Evolutionary conservation across 2,888 invertebrate genomes (phyloP).

Genomic region (Drosophila buzzatii): DNA sequence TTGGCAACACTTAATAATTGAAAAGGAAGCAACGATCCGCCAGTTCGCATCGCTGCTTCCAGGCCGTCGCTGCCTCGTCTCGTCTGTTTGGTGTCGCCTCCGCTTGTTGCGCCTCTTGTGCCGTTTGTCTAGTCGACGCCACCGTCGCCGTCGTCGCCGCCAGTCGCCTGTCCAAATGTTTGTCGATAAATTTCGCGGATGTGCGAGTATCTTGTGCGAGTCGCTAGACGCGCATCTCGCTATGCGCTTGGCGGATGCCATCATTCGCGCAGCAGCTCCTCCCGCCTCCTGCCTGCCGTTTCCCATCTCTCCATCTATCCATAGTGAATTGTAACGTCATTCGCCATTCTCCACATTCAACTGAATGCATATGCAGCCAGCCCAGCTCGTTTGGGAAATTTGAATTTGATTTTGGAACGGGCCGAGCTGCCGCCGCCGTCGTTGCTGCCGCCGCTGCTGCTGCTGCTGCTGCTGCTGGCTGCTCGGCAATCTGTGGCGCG

Average conservation of each 20-base stretch:
- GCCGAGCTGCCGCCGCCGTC: too few relatives aligned
- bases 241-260: slow-evolving; percentile 79
- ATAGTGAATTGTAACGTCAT: slow-evolving; percentile 50
- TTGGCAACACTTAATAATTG: slow-evolving; percentile 83
- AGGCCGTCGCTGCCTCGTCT: slow-evolving; percentile 22
- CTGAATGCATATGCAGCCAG: slow-evolving; percentile 27
- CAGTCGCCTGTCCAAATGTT: slow-evolving; percentile 76
- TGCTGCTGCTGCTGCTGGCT: not conserved
- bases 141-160: slow-evolving; percentile 36
- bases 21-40: slow-evolving; percentile 82
- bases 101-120: slow-evolving; percentile 9
- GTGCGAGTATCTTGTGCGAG: slow-evolving; percentile 79
- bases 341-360: slow-evolving; percentile 28
- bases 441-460: too few relatives aligned
- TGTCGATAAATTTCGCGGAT: slow-evolving; percentile 81
- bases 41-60: slow-evolving; percentile 55
- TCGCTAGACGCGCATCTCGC: slow-evolving; percentile 47
- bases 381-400: slow-evolving; percentile 64
- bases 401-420: slow-evolving; percentile 76
- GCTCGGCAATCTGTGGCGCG: slow-evolving; percentile 76
- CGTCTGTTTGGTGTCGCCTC: slow-evolving; percentile 5
- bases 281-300: not conserved
- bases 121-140: slow-evolving; percentile 60
- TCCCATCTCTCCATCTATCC: too few relatives aligned
- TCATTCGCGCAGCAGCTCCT: slow-evolving; percentile 68